Conservation (phyloP, 2,888 invertebrate genomes). For the Caradrina clavipalpis region DNA sequence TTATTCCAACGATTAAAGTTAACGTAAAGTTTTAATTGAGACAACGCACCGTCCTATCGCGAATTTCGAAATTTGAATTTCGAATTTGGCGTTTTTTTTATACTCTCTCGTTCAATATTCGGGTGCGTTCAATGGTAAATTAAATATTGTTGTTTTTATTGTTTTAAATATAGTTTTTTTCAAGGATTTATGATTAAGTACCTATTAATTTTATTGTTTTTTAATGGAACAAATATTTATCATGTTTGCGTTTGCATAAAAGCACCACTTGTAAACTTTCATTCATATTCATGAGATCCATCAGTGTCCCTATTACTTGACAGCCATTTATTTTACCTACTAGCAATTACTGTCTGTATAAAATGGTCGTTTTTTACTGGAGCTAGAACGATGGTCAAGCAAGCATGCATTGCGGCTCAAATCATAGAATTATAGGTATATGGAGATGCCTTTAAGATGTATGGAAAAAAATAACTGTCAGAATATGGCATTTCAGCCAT, state of each 20-base stretch:
- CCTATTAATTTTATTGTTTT: conserved; percentile 20
- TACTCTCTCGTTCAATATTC: conserved; percentile 28
- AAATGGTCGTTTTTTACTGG: background rate
- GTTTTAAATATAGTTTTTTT: conserved; percentile 9
- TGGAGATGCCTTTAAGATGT: too few species aligned
- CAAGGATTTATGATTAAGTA: conserved; percentile 16
- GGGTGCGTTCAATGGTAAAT: conserved; percentile 39
- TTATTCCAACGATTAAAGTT: conserved; percentile 42
- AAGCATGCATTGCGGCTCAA: background rate
- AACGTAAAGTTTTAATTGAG: conserved; percentile 77
- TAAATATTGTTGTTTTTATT: conserved; percentile 25
- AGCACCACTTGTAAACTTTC: conserved; percentile 15
- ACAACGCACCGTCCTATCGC: conserved; percentile 82
- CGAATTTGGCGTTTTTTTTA: conserved; percentile 83
- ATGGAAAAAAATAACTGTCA: too few species aligned
- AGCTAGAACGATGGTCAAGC: background rate
- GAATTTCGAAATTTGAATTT: conserved; percentile 84
- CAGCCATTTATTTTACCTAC: conserved; percentile 20
- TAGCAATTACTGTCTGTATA: conserved; percentile 2
- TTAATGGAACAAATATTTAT: conserved; percentile 11
- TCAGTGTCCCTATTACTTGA: conserved; percentile 20
- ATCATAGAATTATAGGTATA: background rate
- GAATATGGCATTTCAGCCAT: background rate
- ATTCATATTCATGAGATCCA: conserved; percentile 39
- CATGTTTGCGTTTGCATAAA: conserved; percentile 6